Evolutionary conservation across 2,797 vertebrate genomes (phyloP).

Genomic region (Chanos chanos): DNA sequence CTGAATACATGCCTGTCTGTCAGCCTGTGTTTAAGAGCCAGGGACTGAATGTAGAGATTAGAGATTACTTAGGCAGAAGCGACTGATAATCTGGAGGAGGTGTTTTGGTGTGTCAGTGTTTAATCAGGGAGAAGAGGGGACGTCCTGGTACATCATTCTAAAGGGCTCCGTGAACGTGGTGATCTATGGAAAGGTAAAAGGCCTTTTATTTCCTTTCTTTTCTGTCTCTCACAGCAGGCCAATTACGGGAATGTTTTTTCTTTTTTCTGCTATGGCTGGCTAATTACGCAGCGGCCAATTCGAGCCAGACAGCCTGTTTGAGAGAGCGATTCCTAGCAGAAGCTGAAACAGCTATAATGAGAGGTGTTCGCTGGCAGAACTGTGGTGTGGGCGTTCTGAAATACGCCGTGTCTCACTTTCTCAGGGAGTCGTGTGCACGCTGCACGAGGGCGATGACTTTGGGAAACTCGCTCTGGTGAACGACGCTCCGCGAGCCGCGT

Average conservation of each 20-base stretch:
- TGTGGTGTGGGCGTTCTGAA: not conserved
- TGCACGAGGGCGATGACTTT: constrained; percentile 97
- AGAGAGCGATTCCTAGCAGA: too few relatives aligned
- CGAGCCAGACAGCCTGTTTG: too few relatives aligned
- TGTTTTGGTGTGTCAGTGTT: constrained; percentile 93
- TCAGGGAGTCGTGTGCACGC: constrained; percentile 95
- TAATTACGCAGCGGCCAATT: constrained; percentile 3
- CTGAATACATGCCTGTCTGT: too few relatives aligned
- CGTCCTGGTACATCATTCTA: constrained; percentile 98
- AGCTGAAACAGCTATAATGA: too few relatives aligned
- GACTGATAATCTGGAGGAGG: too few relatives aligned
- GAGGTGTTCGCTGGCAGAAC: too few relatives aligned
- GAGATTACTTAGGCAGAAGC: too few relatives aligned
- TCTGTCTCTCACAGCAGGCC: not conserved
- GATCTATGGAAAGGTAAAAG: constrained; percentile 96
- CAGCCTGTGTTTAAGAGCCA: too few relatives aligned
- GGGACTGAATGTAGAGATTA: too few relatives aligned
- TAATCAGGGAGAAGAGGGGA: constrained; percentile 98
- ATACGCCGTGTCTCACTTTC: not conserved
- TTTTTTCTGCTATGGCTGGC: too few relatives aligned
- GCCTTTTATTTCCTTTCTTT: constrained; percentile 23
- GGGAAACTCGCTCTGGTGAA: constrained; percentile 97
- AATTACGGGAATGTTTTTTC: too few relatives aligned
- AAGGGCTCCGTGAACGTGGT: constrained; percentile 98
- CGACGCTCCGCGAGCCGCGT: constrained; percentile 92